Evolutionary conservation across 2,113 vertebrate species (phyloP).

Genomic region (Mesitornis unicolor): DNA sequence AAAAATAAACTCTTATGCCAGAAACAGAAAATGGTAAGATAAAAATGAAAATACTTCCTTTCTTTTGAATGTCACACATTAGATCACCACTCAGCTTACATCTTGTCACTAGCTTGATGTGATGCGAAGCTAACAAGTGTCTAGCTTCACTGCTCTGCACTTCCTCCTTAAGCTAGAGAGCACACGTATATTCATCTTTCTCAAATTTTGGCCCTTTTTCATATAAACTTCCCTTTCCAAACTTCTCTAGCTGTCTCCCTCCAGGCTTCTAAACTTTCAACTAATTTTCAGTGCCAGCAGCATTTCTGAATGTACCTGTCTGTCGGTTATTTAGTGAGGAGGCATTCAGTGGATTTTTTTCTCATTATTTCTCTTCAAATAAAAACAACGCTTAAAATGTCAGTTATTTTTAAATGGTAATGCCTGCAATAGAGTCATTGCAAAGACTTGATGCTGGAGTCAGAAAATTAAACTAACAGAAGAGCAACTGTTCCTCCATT

Average conservation of each 20-base stretch:
- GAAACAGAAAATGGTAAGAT: not conserved
- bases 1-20: not conserved
- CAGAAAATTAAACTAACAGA: not conserved
- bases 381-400: not conserved
- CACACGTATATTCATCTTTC: not conserved
- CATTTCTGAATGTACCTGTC: not conserved
- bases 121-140: not conserved
- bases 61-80: not conserved
- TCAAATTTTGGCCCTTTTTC: not conserved
- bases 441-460: not conserved
- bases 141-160: not conserved
- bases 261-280: not conserved
- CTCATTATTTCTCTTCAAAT: not conserved
- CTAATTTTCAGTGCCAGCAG: not conserved
- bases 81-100: not conserved
- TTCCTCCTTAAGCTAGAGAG: not conserved
- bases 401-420: not conserved
- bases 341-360: not conserved
- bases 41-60: not conserved
- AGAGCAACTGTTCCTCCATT: not conserved
- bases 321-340: not conserved
- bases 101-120: not conserved
- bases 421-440: not conserved
- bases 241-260: not conserved
- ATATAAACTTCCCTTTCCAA: not conserved